phyloP scores from a whole-genome alignment of 1,140 invertebrate genomes.

The Ectropis grisescens region DNA sequence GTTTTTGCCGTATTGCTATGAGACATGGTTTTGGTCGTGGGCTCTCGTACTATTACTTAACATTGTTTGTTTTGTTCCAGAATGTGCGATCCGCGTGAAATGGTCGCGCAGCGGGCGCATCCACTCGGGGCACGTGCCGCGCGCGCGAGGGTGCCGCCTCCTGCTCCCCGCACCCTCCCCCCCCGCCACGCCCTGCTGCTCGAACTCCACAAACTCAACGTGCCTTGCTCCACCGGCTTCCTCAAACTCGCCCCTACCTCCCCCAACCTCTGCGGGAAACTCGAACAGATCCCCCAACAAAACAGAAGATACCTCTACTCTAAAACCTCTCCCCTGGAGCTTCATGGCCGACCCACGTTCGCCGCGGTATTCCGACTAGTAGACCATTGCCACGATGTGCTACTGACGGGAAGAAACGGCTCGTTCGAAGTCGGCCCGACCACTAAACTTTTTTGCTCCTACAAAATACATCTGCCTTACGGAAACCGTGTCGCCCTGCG shows the following conservation, averaged over 20 bases:
- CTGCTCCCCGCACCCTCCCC: constrained; percentile 39
- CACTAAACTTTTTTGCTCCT: constrained; percentile 71
- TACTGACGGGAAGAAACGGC: constrained; percentile 72
- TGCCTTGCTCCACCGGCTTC: constrained; percentile 72
- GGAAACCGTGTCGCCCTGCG: constrained; percentile 72
- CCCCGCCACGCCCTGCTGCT: constrained; percentile 68
- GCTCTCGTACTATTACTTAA: too few relatives aligned
- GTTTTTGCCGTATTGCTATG: too few relatives aligned
- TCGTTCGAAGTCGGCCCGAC: constrained; percentile 72
- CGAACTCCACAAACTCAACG: constrained; percentile 73
- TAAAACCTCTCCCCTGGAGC: constrained; percentile 56
- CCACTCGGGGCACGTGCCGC: constrained; percentile 49
- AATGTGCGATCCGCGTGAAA: constrained; percentile 53
- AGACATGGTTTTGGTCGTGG: too few relatives aligned
- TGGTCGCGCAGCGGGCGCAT: constrained; percentile 30
- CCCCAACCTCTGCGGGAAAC: constrained; percentile 71
- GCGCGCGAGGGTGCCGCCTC: constrained; percentile 42
- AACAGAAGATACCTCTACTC: constrained; percentile 71
- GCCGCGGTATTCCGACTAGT: constrained; percentile 72
- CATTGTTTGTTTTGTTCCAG: constrained; percentile 51
- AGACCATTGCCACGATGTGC: constrained; percentile 76
- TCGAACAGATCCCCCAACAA: constrained; percentile 71
- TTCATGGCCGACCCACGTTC: constrained; percentile 74
- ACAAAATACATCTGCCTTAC: constrained; percentile 74
- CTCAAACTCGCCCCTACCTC: constrained; percentile 65